A percentile compares a stretch with the other conserved stretches of the same genome.
phyloP scores from a whole-genome alignment of 2,113 vertebrate genomes.

The Puffinus mauretanicus region DNA sequence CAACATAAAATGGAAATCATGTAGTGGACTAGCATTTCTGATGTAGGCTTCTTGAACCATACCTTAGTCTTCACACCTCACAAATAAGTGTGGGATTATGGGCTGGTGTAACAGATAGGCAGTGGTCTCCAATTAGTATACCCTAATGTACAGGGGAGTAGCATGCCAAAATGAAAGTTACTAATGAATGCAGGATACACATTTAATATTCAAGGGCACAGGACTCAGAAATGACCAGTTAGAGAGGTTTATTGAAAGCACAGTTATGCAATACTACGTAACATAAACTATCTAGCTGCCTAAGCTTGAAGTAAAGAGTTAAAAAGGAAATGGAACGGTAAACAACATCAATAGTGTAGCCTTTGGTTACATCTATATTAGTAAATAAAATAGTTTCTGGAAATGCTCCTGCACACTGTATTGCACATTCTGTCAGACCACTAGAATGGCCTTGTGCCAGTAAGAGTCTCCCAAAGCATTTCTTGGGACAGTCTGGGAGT shows the following conservation, averaged over 20 bases:
- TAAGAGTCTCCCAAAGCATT: background rate
- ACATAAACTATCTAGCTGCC: background rate
- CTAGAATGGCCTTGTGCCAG: background rate
- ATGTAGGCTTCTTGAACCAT: background rate
- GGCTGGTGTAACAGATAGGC: background rate
- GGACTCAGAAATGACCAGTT: background rate
- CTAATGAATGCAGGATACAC: background rate
- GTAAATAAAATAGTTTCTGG: background rate
- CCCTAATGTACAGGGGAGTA: background rate
- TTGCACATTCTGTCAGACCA: background rate
- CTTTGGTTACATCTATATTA: background rate
- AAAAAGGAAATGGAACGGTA: background rate
- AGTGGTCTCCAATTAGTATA: background rate
- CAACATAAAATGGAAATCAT: conserved; percentile 50
- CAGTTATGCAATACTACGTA: background rate
- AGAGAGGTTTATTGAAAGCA: background rate
- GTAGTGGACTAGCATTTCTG: background rate
- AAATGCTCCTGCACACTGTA: background rate
- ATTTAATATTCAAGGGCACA: background rate
- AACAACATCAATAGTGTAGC: background rate
- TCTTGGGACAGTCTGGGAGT: background rate
- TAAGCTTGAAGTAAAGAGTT: background rate
- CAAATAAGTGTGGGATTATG: background rate
- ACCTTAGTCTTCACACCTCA: background rate
- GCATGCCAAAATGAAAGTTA: background rate